Base-by-base conservation (phyloP, 2,113 vertebrate species). In the Centropristis striata region DNA sequence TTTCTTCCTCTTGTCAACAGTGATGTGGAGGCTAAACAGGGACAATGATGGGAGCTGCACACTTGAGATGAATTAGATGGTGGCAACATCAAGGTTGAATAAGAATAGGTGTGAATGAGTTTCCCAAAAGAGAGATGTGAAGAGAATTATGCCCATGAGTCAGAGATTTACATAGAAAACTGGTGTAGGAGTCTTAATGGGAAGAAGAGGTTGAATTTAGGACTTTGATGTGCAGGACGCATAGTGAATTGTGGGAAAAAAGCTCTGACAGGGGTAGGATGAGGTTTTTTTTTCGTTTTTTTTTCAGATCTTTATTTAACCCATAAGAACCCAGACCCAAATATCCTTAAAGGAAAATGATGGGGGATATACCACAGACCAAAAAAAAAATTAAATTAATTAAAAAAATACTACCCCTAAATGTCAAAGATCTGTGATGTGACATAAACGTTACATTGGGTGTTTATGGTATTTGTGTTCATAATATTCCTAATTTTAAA, bases 1-100 rank as follows among this genome's bases (percentile, higher is more conserved):
- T 87, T 73, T 68, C 68, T 63, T 71, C 20, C 32, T 68, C 16
- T 1, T 53, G 67, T 76, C 58, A 77, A 67, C 66, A 21, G 20
- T 0, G 8, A 55, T 58, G 59, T 49, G 20, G 37, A 64, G 39
- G 54, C 65, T 61, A 66, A 80, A 74, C 44, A 36, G 41, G 54
- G 49, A 59, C 63, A 42, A 36, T 75, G 53, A 49, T 39, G 39
- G 27, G 23, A 75, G 37, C 50, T 18, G 9, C 59, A 23, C 58
- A 20, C 44, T 27, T 75, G 20, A 41, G 32, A 69, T 65, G 44
- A 60, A 75, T 66, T 71, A 51, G 41, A 60, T 28, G 46, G 32
- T 42, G 55, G 37, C 1, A 23, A 41, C 50, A n/a, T 75, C 53
- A 15, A n/a, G 58, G n/a, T 16, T 18, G 37, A 79, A 50, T 25